phyloP scores from a whole-genome alignment of 30 jellyfish, hydroid and myxozoan species.

The Mastigias papua region DNA sequence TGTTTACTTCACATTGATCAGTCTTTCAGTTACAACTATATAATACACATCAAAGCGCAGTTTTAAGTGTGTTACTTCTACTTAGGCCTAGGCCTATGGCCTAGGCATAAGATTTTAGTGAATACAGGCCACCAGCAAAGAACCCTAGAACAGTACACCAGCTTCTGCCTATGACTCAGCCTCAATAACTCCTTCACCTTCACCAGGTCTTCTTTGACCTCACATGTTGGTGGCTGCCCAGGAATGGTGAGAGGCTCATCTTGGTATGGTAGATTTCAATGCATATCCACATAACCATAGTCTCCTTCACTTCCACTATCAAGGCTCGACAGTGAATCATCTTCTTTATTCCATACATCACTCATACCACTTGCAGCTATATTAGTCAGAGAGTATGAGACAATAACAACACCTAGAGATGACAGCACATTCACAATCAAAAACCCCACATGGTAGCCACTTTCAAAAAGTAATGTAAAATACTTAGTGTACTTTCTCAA shows the following conservation, averaged over 20 bases:
- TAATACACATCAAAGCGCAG: too few relatives aligned
- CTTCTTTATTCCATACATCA: background rate
- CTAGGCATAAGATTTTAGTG: too few relatives aligned
- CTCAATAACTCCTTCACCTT: too few relatives aligned
- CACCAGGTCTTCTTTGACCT: slow-evolving; percentile 46
- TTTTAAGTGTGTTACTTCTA: too few relatives aligned
- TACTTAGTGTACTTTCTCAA: slow-evolving; percentile 12
- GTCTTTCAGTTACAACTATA: too few relatives aligned
- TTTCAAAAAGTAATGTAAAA: slow-evolving; percentile 6
- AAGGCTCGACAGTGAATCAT: background rate
- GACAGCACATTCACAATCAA: slow-evolving; percentile 32
- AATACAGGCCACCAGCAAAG: too few relatives aligned
- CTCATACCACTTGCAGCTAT: background rate
- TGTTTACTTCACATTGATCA: too few relatives aligned
- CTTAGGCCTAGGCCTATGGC: too few relatives aligned
- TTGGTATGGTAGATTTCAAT: slow-evolving; percentile 38
- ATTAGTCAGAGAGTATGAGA: background rate
- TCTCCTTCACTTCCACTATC: slow-evolving; percentile 45
- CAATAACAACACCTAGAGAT: slow-evolving; percentile 14
- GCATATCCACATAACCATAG: slow-evolving; percentile 23
- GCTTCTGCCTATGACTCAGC: too few relatives aligned
- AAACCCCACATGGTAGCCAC: background rate
- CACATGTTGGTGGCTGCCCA: slow-evolving; percentile 39
- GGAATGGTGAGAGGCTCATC: slow-evolving; percentile 39
- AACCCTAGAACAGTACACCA: too few relatives aligned